Evolutionary conservation across 2,797 vertebrate genomes (phyloP).

Genomic region (Falco columbarius): DNA sequence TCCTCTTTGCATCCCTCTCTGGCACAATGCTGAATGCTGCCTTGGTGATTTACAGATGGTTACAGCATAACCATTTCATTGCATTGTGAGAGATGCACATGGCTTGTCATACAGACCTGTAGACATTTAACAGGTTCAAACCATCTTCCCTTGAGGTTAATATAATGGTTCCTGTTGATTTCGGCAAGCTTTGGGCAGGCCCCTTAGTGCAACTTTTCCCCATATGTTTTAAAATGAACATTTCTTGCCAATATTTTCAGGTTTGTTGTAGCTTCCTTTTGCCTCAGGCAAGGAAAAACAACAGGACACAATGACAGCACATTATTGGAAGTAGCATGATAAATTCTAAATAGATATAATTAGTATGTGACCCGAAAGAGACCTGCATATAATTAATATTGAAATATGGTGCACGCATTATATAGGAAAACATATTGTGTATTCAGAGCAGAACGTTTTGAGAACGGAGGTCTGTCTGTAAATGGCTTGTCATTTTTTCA

Average conservation of each 20-base stretch:
- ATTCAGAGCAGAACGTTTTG: not conserved
- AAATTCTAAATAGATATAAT: conserved; percentile 65
- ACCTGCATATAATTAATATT: conserved; percentile 50
- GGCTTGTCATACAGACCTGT: fast-evolving
- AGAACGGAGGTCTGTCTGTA: not conserved
- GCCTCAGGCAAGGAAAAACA: conserved; percentile 63
- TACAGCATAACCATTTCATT: not conserved
- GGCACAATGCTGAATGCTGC: not conserved
- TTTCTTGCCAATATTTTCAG: conserved; percentile 45
- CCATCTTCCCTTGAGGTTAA: conserved; percentile 2
- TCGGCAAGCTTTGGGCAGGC: not conserved
- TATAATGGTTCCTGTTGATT: conserved; percentile 30
- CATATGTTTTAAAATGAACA: not conserved
- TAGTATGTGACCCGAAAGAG: conserved; percentile 65
- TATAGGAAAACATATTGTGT: conserved; percentile 30
- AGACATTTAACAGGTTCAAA: not conserved
- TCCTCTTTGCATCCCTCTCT: not conserved
- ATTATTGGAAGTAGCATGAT: conserved; percentile 41
- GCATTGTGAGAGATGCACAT: not conserved
- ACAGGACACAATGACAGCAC: conserved; percentile 5
- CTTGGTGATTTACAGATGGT: not conserved
- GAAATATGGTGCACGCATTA: conserved; percentile 15
- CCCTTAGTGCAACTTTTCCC: not conserved
- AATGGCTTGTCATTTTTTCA: conserved; percentile 25
- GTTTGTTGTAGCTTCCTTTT: conserved; percentile 43